phyloP scores from a whole-genome alignment of 1,140 invertebrate genomes.

The Drosophila watanabei region DNA sequence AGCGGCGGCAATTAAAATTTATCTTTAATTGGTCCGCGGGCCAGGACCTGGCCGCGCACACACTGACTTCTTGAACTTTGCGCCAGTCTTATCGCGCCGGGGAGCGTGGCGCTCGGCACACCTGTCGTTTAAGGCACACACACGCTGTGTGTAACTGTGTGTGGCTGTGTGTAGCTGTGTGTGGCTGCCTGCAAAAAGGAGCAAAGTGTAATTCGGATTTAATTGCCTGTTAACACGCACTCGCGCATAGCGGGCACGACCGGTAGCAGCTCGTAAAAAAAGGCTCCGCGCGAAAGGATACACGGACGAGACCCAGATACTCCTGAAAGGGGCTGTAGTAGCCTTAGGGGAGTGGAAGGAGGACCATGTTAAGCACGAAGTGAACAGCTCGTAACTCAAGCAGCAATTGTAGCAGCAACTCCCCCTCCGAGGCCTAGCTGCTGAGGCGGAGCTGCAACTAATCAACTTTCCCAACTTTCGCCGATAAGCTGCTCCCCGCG shows the following conservation, averaged over 20 bases:
- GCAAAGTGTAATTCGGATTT: constrained; percentile 83
- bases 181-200: constrained; percentile 60
- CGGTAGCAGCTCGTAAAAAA: constrained; percentile 78
- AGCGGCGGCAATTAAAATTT: constrained; percentile 74
- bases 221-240: constrained; percentile 83
- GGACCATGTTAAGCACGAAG: constrained; percentile 64
- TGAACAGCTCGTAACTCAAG: constrained; percentile 80
- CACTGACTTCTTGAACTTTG: constrained; percentile 64
- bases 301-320: constrained; percentile 17
- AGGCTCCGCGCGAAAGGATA: constrained; percentile 31
- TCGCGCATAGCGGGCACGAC: constrained; percentile 71
- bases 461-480: constrained; percentile 31
- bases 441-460: constrained; percentile 20
- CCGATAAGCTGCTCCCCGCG: constrained; percentile 40
- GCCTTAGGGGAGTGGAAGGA: constrained; percentile 14
- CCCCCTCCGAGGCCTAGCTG: not conserved
- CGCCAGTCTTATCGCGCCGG: constrained; percentile 56
- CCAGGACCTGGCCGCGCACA: not conserved
- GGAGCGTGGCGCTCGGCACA: constrained; percentile 62
- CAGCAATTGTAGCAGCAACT: constrained; percentile 39
- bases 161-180: constrained; percentile 15
- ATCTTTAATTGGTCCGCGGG: constrained; percentile 71
- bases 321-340: not conserved
- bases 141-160: constrained; percentile 12
- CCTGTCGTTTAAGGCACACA: constrained; percentile 59